Conservation (phyloP, 2,113 vertebrate genomes). For the Halichoeres trimaculatus region DNA sequence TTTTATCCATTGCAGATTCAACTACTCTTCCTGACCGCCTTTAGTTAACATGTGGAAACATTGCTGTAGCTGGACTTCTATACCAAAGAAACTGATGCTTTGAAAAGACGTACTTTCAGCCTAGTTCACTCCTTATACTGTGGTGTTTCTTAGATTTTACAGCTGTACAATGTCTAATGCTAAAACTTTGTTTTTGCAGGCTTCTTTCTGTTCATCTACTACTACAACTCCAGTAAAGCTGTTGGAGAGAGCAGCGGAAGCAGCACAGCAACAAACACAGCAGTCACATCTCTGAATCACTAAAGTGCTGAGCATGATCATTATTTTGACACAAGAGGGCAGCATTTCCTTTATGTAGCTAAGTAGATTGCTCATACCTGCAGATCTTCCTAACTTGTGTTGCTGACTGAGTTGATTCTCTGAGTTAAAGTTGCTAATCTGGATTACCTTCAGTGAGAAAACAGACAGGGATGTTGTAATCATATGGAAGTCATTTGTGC, state of each 20-base stretch:
- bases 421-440: slow-evolving; percentile 5
- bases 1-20: no score
- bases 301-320: background rate
- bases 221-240: slow-evolving; percentile 42
- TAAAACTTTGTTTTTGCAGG: slow-evolving; percentile 29
- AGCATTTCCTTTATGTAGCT: slow-evolving; percentile 50
- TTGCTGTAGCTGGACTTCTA: no score
- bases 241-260: background rate
- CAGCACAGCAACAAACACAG: slow-evolving; percentile 2
- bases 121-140: no score
- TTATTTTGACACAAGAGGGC: slow-evolving; percentile 66
- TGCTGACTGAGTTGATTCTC: background rate
- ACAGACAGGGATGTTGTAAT: slow-evolving; percentile 8
- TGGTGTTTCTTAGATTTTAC: background rate
- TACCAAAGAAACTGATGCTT: no score
- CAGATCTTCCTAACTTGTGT: background rate
- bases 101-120: no score
- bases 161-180: background rate
- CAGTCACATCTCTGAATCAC: accelerated
- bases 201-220: slow-evolving; percentile 75
- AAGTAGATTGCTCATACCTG: background rate
- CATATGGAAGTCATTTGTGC: slow-evolving; percentile 51
- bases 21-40: no score
- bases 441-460: slow-evolving; percentile 28
- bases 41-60: no score